These are phyloP conservation scores for Pollenia angustigena DNA, from an alignment of 2,888 invertebrate genomes.

Conservation along the genomic window DNA sequence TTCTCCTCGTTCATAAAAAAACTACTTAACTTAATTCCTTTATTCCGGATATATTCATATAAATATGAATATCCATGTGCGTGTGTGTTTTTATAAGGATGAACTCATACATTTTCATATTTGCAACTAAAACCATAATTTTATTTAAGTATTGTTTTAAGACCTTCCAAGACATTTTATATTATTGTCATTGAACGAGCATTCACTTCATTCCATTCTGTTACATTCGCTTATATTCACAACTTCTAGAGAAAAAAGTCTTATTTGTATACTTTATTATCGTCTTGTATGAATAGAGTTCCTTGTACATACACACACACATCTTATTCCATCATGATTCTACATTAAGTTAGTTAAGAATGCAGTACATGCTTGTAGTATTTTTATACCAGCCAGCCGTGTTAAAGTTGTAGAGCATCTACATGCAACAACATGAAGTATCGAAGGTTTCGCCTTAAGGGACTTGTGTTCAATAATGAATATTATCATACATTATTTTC, in stretches of 20 bases:
- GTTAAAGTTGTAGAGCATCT: constrained; percentile 3
- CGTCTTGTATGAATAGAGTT: neutral
- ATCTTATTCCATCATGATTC: constrained; percentile 15
- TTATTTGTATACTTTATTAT: neutral
- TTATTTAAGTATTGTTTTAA: constrained; percentile 55
- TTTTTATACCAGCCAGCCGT: neutral
- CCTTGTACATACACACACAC: neutral
- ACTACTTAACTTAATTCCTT: neutral
- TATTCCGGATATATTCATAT: neutral
- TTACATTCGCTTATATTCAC: neutral
- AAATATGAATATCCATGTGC: neutral
- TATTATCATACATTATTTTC: constrained; percentile 17
- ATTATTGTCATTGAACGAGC: constrained; percentile 52
- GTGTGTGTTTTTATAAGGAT: neutral
- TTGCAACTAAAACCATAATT: constrained; percentile 51
- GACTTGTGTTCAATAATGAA: constrained; percentile 56
- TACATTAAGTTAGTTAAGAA: constrained; percentile 48
- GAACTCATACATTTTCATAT: constrained; percentile 36
- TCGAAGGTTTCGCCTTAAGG: constrained; percentile 18
- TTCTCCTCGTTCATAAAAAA: too few relatives aligned
- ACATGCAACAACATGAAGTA: neutral
- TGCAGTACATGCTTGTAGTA: constrained; percentile 11
- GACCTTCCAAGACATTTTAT: constrained; percentile 40
- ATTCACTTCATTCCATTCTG: constrained; percentile 22
- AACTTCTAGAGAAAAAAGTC: neutral